Conservation (phyloP, 2,888 invertebrate species). For the Pelosia muscerda region DNA sequence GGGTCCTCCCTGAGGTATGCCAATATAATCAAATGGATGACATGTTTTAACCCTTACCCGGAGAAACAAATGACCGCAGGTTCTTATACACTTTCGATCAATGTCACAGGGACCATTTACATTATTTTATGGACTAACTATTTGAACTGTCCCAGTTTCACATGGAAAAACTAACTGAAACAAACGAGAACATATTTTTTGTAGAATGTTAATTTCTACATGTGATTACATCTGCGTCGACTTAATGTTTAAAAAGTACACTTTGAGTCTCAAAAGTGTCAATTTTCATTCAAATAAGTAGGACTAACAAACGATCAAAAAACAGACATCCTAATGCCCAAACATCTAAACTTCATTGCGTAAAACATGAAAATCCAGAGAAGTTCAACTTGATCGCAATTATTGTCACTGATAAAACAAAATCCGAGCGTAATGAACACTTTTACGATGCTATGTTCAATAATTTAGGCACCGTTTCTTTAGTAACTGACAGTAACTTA, state of each 20-base stretch:
- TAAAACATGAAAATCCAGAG: not conserved
- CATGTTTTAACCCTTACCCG: conserved; percentile 7
- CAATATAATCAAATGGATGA: conserved; percentile 22
- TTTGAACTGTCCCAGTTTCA: not conserved
- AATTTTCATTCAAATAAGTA: too few relatives aligned
- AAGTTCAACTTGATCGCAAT: not conserved
- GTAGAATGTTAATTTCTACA: too few relatives aligned
- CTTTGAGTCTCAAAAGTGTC: too few relatives aligned
- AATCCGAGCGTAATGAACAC: not conserved
- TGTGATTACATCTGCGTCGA: too few relatives aligned
- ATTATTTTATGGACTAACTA: not conserved
- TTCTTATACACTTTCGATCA: conserved; percentile 12
- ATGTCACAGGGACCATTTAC: not conserved
- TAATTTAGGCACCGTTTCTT: not conserved
- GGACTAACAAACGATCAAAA: too few relatives aligned
- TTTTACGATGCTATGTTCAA: not conserved
- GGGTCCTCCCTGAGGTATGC: conserved; percentile 22
- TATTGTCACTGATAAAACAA: not conserved
- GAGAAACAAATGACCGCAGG: conserved; percentile 9
- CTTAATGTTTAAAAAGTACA: too few relatives aligned
- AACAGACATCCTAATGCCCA: not conserved
- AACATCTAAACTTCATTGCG: not conserved
- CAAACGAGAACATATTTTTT: too few relatives aligned
- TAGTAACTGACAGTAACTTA: not conserved
- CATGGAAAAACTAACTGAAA: not conserved